Base-by-base conservation (phyloP, 2,797 vertebrate genomes). In the Coranthus polyacanthus region DNA sequence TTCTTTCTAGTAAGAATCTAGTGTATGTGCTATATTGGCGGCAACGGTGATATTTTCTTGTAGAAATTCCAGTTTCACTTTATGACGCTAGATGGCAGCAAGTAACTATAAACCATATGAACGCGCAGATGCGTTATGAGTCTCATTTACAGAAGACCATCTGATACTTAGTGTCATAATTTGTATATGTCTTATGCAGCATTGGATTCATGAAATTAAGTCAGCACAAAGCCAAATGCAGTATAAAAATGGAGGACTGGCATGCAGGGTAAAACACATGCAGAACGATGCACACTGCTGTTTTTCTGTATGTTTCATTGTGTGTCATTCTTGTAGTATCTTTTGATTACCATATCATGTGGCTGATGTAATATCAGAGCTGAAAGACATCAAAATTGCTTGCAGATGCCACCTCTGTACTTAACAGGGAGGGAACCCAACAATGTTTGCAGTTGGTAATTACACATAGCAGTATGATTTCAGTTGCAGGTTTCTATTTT, bases 61-160 rank as follows among this genome's bases (percentile, higher is more conserved):
- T n/a, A 2, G 15, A 17, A 32, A 4, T 5, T 0, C 2, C 0
- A 10, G 6, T 75, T 44, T 46, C 4, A 6, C 18, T n/a, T 62
- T 39, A 20, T 6, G 29, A 69, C 89, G 65, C 76, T 73, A 92
- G 92, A 71, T 89, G 92, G 89, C 87, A 89, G 85, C 85, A 88
- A 6, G 39, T 32, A 41, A 24, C 72, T 29, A 24, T 32, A 17
- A 10, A 39, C 10, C 7, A 32, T 9, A 32, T 9, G 7, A 32
- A 7, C 5, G 43, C 9, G 12, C 17, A 6, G 0, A 1, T 34
- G 16, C 15, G 5, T 2, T 3, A 3, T 16, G 2, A 15, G 17
- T 45, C 1, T 46, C 4, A 36, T 41, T 21, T 6, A 51, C 12
- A 26, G 10, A 21, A 16, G 11, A 47, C 3, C 15, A n/a, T 26